These are phyloP conservation scores for Oreocharis arfaki DNA, from an alignment of 2,113 vertebrate genomes.

Conservation along the genomic window DNA sequence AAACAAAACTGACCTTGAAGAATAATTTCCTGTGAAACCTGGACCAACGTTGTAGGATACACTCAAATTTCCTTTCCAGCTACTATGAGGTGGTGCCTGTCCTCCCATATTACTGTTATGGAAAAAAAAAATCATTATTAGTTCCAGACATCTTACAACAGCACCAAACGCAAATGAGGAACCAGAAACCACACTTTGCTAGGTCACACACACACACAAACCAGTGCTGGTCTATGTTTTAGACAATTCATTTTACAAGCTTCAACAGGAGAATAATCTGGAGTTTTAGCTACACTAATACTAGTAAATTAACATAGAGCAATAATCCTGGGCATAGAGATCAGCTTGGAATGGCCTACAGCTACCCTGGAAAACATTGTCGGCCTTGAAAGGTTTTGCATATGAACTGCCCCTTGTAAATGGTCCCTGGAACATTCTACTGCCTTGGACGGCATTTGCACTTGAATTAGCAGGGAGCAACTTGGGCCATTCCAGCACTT, in stretches of 20 bases:
- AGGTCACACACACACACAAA: background rate
- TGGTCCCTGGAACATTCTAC: background rate
- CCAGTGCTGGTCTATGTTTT: background rate
- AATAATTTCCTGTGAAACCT: slow-evolving; percentile 76
- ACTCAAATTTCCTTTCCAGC: slow-evolving; percentile 88
- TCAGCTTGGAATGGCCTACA: background rate
- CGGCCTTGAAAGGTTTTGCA: background rate
- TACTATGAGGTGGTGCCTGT: slow-evolving; percentile 70
- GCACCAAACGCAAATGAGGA: background rate
- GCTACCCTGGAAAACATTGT: background rate
- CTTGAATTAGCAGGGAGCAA: background rate
- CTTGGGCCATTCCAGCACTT: background rate
- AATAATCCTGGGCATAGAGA: background rate
- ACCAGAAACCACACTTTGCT: background rate
- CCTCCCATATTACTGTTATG: slow-evolving; percentile 89
- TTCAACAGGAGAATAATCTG: background rate
- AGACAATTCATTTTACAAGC: background rate
- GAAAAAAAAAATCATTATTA: background rate
- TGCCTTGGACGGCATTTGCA: background rate
- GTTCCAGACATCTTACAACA: background rate
- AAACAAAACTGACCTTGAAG: slow-evolving; percentile 73
- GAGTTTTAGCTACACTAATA: background rate
- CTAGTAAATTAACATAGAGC: background rate
- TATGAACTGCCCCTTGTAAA: background rate
- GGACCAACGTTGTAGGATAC: slow-evolving; percentile 89